Base-by-base conservation (phyloP, 2,888 invertebrate genomes). In the Exocentrus adspersus region DNA sequence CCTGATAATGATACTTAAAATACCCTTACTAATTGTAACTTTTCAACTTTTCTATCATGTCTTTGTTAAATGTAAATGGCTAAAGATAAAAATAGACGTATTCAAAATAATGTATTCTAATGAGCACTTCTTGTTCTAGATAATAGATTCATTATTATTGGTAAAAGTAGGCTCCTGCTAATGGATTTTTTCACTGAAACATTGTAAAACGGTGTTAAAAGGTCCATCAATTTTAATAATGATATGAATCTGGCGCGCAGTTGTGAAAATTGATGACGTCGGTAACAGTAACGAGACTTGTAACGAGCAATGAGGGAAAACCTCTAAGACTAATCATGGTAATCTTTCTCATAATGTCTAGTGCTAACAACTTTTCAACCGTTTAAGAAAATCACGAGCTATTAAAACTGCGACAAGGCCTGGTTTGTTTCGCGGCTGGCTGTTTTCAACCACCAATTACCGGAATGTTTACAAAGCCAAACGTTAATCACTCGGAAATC, bases 281-380 rank as follows among this genome's bases (percentile, higher is more conserved):
- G 77, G 79, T 69, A 67, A 80, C 78, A 74, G 76, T 79, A 80
- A 79, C 78, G 79, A 79, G 79, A 78, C 77, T 75, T 75, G 73
- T 80, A 80, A 80, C 77, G 79, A 79, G 78, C 80, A 77, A 76
- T 77, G 77, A 79, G 80, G 79, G 81, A 80, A 80, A 80, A 80
- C 80, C 78, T 80, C 78, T 77, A 79, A 81, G 80, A 80, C 80
- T 81, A 81, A 81, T 81, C 79, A 80, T 77, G 76, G 76, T 79
- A 81, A 81, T 81, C 80, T 80, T 79, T 79, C 78, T 78, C 78
- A 77, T 82, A 81, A 81, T 81, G 80, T 77, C 79, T 81, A 77
- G 79, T 79, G 79, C 80, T 81, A 81, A 81, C 81, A 81, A 82
- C 82, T 82, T 81, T 82, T 81, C 81, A 79, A 80, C 80, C 81